These are phyloP conservation scores for Reticulitermes speratus DNA, from an alignment of 1,140 invertebrate genomes.

Conservation along the genomic window DNA sequence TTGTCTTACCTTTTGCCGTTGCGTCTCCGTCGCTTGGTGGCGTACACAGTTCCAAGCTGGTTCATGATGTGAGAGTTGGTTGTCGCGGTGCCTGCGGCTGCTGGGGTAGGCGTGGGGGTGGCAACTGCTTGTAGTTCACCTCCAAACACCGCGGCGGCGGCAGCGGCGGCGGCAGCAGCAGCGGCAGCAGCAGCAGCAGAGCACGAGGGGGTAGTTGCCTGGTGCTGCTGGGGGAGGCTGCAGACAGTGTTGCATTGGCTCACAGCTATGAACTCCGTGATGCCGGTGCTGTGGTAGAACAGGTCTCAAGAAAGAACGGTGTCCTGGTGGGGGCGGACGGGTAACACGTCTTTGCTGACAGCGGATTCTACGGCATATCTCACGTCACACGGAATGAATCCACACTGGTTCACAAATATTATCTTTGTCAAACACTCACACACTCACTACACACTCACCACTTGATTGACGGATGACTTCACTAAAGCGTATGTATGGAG, in stretches of 20 bases:
- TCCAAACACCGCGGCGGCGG: neutral
- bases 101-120: neutral
- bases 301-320: neutral
- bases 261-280: constrained; percentile 20
- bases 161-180: neutral
- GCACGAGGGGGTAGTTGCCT: neutral
- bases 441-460: neutral
- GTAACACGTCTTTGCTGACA: neutral
- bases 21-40: constrained; percentile 85
- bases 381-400: constrained; percentile 9
- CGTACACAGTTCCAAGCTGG: constrained; percentile 91
- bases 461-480: constrained; percentile 20
- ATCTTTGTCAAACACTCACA: neutral
- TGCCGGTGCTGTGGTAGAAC: neutral
- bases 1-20: constrained; percentile 87
- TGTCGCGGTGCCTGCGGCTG: constrained; percentile 5
- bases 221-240: neutral
- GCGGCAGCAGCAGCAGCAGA: neutral
- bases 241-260: constrained; percentile 3
- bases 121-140: constrained; percentile 39
- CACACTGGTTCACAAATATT: neutral
- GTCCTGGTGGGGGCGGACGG: neutral
- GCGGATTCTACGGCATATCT: neutral
- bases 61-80: constrained; percentile 60
- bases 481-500: neutral